Conservation (phyloP, 2,888 invertebrate species). For the Lordiphosa fenestrarum region DNA sequence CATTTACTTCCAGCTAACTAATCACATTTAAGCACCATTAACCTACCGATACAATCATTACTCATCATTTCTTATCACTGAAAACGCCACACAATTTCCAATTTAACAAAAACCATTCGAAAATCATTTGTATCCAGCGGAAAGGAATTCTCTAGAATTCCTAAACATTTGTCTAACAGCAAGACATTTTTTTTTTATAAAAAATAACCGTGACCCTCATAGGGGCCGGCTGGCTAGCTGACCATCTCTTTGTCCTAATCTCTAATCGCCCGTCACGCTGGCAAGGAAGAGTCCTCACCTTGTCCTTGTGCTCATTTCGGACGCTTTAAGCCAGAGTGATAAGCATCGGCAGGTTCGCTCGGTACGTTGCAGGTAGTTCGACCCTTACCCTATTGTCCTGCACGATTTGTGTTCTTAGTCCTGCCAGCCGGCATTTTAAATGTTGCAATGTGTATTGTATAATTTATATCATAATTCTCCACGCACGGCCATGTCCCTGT, state of each 20-base stretch:
- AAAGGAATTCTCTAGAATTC: constrained; percentile 38
- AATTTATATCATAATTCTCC: constrained; percentile 71
- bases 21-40: constrained; percentile 1
- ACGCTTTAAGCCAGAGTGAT: constrained; percentile 58
- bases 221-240: constrained; percentile 23
- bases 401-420: constrained; percentile 37
- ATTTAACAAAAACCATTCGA: constrained; percentile 25
- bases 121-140: constrained; percentile 22
- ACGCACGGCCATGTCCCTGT: constrained; percentile 32
- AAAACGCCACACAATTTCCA: constrained; percentile 8
- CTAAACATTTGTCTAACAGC: constrained; percentile 49
- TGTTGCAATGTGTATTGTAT: constrained; percentile 70
- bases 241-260: constrained; percentile 51
- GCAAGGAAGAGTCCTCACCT: constrained; percentile 42
- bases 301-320: constrained; percentile 55
- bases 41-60: constrained; percentile 8
- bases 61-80: constrained; percentile 13
- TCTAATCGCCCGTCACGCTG: constrained; percentile 71
- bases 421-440: constrained; percentile 50
- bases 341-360: constrained; percentile 65
- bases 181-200: constrained; percentile 36
- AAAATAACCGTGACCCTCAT: constrained; percentile 26
- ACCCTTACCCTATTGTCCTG: constrained; percentile 59
- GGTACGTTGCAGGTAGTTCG: constrained; percentile 50
- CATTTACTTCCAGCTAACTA: background rate